Evolutionary conservation across 2,113 vertebrate genomes (phyloP).

Genomic region (Sylvicapra grimmia): DNA sequence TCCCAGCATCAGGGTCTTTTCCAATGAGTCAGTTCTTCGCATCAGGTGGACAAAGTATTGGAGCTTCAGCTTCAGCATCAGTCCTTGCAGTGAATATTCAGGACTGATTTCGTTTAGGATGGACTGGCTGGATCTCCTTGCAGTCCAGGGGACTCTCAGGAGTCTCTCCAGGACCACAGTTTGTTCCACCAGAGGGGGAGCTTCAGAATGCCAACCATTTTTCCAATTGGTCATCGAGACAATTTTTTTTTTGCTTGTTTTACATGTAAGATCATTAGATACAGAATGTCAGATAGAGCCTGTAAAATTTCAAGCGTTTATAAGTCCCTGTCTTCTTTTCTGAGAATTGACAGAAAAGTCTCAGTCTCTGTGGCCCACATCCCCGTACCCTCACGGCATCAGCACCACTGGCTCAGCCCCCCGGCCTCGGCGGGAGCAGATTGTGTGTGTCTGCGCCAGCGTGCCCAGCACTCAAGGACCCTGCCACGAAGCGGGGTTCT

Average conservation of each 20-base stretch:
- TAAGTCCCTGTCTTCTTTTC: neutral
- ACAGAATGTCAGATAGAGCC: neutral
- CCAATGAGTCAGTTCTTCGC: neutral
- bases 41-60: neutral
- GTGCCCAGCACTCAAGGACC: accelerated
- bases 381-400: accelerated
- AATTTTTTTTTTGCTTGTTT: neutral
- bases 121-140: neutral
- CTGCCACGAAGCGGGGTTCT: accelerated
- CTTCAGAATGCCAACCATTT: accelerated
- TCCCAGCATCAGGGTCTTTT: neutral
- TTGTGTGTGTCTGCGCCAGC: accelerated
- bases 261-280: neutral
- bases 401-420: neutral
- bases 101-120: neutral
- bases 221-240: neutral
- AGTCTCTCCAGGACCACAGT: neutral
- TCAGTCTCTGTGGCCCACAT: neutral
- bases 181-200: accelerated
- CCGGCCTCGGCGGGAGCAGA: accelerated
- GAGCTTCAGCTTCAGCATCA: neutral
- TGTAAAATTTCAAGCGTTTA: neutral
- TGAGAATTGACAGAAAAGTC: neutral
- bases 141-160: neutral
- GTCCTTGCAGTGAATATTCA: neutral